Evolutionary conservation across 2,113 vertebrate genomes (phyloP).

Genomic region (Hemichromis elongatus): DNA sequence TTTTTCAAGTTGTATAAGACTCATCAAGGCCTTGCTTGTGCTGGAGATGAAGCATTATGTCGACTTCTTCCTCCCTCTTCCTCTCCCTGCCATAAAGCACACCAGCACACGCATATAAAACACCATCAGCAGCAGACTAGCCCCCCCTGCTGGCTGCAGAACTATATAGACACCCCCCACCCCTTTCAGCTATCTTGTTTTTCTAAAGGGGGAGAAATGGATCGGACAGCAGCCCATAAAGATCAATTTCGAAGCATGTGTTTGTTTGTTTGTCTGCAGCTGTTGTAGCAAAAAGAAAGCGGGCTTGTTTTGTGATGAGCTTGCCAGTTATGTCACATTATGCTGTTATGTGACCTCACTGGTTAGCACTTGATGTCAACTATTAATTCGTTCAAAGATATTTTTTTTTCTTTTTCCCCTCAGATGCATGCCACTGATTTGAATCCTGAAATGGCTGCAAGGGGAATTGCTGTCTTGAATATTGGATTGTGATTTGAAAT

Average conservation of each 20-base stretch:
- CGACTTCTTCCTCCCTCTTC: background rate
- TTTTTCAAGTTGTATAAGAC: constrained; percentile 6
- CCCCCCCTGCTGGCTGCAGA: constrained; percentile 56
- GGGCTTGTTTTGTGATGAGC: background rate
- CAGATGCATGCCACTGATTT: constrained; percentile 8
- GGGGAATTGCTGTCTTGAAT: constrained; percentile 21
- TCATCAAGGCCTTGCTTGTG: constrained; percentile 30
- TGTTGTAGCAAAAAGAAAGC: background rate
- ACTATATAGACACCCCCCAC: background rate
- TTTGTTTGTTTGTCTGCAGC: constrained; percentile 41
- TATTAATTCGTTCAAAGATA: constrained; percentile 18
- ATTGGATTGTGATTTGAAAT: constrained; percentile 12
- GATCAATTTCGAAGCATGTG: constrained; percentile 44
- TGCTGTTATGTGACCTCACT: constrained; percentile 8
- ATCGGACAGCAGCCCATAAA: constrained; percentile 34
- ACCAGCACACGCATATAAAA: background rate
- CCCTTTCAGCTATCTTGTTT: constrained; percentile 33
- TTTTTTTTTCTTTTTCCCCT: background rate
- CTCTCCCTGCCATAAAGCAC: background rate
- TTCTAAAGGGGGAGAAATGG: constrained; percentile 15
- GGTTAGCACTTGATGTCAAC: constrained; percentile 11
- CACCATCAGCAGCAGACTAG: constrained; percentile 25
- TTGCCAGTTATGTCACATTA: constrained; percentile 1
- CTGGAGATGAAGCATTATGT: background rate
- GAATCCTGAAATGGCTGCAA: constrained; percentile 10